A percentile compares a stretch with the other conserved stretches of the same genome.
Evolutionary conservation across 2,888 invertebrate species (phyloP).

Genomic region (Philaethria dido): DNA sequence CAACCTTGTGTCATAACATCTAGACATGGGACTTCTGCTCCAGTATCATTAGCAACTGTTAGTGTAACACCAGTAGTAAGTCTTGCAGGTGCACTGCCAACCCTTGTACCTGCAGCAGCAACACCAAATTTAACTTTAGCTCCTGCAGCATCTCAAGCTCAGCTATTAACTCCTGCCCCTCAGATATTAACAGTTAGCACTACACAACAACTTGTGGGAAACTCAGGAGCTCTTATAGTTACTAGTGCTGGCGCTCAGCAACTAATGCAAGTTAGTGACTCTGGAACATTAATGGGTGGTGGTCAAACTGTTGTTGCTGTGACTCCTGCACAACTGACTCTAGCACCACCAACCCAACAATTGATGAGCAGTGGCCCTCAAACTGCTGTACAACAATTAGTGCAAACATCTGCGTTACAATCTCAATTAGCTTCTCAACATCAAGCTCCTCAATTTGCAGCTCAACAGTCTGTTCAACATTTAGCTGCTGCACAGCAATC

Average conservation of each 20-base stretch:
- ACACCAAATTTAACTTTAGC: slow-evolving; percentile 71
- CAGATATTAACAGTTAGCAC: slow-evolving; percentile 78
- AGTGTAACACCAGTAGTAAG: slow-evolving; percentile 80
- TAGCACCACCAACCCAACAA: slow-evolving; percentile 71
- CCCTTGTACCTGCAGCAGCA: slow-evolving; percentile 71
- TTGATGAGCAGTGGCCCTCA: slow-evolving; percentile 72
- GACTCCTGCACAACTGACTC: slow-evolving; percentile 73
- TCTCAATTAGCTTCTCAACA: slow-evolving; percentile 70
- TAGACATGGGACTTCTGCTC: slow-evolving; percentile 75
- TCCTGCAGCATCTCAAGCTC: slow-evolving; percentile 75
- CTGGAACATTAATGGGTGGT: slow-evolving; percentile 76
- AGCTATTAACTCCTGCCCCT: slow-evolving; percentile 75
- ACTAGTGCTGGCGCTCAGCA: slow-evolving; percentile 80
- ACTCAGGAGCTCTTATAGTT: slow-evolving; percentile 77
- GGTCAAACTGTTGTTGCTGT: slow-evolving; percentile 79
- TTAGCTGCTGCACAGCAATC: slow-evolving; percentile 63
- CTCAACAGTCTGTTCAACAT: slow-evolving; percentile 73
- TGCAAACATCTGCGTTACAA: slow-evolving; percentile 71
- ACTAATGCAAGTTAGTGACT: slow-evolving; percentile 80
- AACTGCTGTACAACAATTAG: slow-evolving; percentile 73
- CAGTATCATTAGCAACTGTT: slow-evolving; percentile 77
- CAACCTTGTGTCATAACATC: slow-evolving; percentile 79
- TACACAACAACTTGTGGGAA: slow-evolving; percentile 76
- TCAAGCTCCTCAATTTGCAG: slow-evolving; percentile 67
- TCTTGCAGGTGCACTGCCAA: slow-evolving; percentile 71